Evolutionary conservation across 2,113 vertebrate species (phyloP), one percentile per base, ranked within the genome.

Genomic region (Trogon surrucura): DNA sequence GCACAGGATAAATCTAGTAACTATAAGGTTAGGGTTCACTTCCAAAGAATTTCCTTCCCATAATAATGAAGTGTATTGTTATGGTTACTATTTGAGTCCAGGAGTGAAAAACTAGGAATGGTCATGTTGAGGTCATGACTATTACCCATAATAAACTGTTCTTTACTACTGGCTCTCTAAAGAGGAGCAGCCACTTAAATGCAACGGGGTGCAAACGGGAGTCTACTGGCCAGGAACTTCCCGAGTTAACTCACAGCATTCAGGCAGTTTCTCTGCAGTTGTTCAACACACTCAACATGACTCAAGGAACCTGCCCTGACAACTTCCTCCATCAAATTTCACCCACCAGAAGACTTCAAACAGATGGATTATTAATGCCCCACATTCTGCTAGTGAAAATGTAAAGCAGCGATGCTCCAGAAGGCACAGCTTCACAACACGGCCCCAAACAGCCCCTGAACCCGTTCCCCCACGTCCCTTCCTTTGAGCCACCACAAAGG

Each of bases 31-130:
- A 87, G 34, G 41, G 60, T n/a, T 95, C 80, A 78, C 12, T 61
- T 70, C 64, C 4, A 51, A 69, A 85, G 19, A 72, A 88, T 81
- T 94, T 95, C 65, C 60, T 67, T 77, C 14, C 16, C 27, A 13
- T 21, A 29, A 64, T 61, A 91, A 92, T 45, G 45, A 92, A 88
- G 83, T 34, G 45, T 15, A 82, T 88, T 85, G 29, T 75, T 85
- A 88, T 13, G 3, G 70, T 66, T 82, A 54, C 50, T 86, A 58
- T 58, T 72, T 34, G 81, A 88, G 32, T 48, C 22, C n/a, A 87
- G 44, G 45, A 82, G 53, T 19, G 38, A 74, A 96, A 94, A 91
- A 64, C 45, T 58, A 88, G 72, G 66, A 73, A 70, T 1, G 0
- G 65, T 72, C 47, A 34, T 81, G 45, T 44, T 51, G 47, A 82